Base-by-base conservation (phyloP, 2,888 invertebrate genomes). In the Pachymerium ferrugineum region DNA sequence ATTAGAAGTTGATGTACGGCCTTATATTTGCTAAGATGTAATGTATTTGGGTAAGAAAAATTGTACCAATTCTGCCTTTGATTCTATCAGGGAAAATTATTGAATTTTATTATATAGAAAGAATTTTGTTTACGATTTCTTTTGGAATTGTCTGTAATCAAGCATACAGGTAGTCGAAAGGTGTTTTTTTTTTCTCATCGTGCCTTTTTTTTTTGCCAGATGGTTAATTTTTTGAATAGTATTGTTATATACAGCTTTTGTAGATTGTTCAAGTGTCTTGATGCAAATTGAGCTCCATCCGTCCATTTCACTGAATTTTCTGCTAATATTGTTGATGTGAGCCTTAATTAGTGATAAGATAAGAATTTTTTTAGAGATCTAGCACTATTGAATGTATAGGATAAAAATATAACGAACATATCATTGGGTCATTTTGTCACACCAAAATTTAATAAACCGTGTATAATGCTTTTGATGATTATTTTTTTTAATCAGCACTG, bases 301-400 rank as follows among this genome's bases (percentile, higher is more conserved):
- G 62, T 62, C 62, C 62, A 62, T 62, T 62, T 62, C 62, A 62
- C 62, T 28, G 25, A 62, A 62, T 22, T 25, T 62, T 22, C 62
- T 22, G 62, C 62, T 62, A n/a, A n/a, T 62, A 28, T 62, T 62
- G n/a, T 62, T 62, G 62, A 62, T 62, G 62, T 62, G 62, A 62
- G 62, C 62, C 28, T 62, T 62, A 25, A 25, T 62, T 62, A 62
- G 62, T 28, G 62, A 25, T 62, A 28, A 28, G 25, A 4, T 3
- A 10, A 62, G 28, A 62, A 25, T 62, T 25, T 62, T 62, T 62
- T 62, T 62, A 62, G 62, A 62, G 12, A 62, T 62, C 14, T 62
- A 62, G 62, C 62, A 62, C 62, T 22, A 25, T 10, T 12, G 28
- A 54, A 19, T 16, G 22, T 3, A n/a, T 25, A 4, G 10, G 25